phyloP scores from a whole-genome alignment of 2,113 vertebrate species.

The Mobula hypostoma region DNA sequence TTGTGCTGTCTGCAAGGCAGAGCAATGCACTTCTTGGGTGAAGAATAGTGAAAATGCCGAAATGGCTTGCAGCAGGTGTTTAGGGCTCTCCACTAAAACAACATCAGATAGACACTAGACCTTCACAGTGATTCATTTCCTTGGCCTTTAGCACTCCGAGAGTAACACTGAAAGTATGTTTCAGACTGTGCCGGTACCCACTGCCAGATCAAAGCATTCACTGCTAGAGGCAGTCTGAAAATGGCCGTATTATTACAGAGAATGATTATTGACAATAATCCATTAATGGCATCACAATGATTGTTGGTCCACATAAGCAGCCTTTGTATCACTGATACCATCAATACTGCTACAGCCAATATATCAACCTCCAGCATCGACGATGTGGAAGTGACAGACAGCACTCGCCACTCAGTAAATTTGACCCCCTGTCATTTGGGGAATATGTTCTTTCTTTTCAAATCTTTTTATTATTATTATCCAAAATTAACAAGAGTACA shows the following conservation, averaged over 20 bases:
- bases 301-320: neutral
- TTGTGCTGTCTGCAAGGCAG: neutral
- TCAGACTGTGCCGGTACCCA: neutral
- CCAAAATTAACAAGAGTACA: too few species aligned
- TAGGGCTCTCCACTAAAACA: neutral
- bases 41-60: neutral
- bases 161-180: neutral
- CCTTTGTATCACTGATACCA: neutral
- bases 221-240: neutral
- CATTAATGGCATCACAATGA: neutral
- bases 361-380: neutral
- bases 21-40: neutral
- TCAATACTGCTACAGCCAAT: neutral
- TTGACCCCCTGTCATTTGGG: neutral
- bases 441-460: neutral
- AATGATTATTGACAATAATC: neutral
- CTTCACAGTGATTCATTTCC: neutral
- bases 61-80: too few species aligned
- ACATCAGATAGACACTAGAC: neutral
- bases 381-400: neutral
- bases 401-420: neutral
- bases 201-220: neutral
- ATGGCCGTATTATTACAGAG: neutral
- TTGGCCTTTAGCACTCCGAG: neutral
- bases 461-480: too few species aligned